Base-by-base conservation (phyloP, 2,113 vertebrate species). In the Antigone vipio region DNA sequence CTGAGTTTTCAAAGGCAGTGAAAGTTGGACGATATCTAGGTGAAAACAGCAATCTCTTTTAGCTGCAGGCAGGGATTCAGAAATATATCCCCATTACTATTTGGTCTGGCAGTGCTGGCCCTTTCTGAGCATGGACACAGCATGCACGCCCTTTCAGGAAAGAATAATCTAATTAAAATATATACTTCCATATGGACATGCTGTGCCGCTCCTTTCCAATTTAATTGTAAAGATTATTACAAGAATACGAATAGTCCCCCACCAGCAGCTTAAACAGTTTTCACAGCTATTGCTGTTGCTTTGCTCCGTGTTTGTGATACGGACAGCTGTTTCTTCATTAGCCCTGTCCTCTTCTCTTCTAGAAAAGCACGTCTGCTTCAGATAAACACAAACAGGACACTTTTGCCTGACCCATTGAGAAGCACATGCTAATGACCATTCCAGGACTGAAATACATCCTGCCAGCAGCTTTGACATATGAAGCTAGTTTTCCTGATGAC, bases 111-210 rank as follows among this genome's bases (percentile, higher is more conserved):
- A 96, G 27, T 8, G 14, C 40, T 53, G 44, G 30, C 55, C 50
- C 44, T 78, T 92, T 80, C 77, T 67, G 56, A 88, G 29, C 42
- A 72, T 2, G 44, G 55, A 72, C 88, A 94, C 67, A 93, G 85
- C 69, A 73, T 19, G 40, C 34, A 35, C 11, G 50, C 18, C 11
- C 82, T 74, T 90, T 67, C 60, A 89, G 68, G 59, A 91, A 72
- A 76, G 47, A 77, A 88, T 75, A 96, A 95, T 84, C 91, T 92
- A 76, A 96, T 96, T 93, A 93, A 92, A 92, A 92, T 9, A 9
- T 81, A 88, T 82, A 77, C 91, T 93, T 81, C 44, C 64, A 84
- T 78, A 88, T n/a, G 45, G 88, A 82, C 71, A 73, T 69, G 74
- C 74, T 89, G 74, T 69, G 78, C 71, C 38, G 50, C 22, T 85